Percentiles rank a stretch among this genome's conserved stretches.
Conservation (phyloP, 2,797 vertebrate species). For the Knipowitschia caucasica region DNA sequence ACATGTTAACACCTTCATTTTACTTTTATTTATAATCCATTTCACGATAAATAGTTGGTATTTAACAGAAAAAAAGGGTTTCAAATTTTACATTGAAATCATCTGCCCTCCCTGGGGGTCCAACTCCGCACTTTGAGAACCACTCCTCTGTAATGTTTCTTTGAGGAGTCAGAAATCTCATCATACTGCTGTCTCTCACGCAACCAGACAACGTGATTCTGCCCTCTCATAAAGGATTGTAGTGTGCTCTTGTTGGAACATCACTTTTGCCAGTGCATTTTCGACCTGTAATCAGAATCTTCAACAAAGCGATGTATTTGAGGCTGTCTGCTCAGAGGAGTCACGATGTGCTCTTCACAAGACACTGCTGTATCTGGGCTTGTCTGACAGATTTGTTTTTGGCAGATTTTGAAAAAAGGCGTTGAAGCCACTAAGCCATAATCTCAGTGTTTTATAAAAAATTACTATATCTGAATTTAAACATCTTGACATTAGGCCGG, state of each 20-base stretch:
- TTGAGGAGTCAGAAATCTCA: background rate
- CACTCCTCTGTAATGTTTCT: background rate
- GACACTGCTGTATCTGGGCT: background rate
- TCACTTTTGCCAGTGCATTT: background rate
- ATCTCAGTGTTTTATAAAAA: too few relatives aligned
- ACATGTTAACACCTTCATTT: too few relatives aligned
- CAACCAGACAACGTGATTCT: background rate
- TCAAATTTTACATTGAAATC: too few relatives aligned
- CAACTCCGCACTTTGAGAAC: background rate
- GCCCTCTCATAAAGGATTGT: background rate
- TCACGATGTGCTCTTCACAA: background rate
- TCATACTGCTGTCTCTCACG: background rate
- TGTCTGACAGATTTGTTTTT: too few relatives aligned
- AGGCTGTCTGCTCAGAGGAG: background rate
- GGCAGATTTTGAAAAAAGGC: too few relatives aligned
- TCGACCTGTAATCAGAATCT: constrained; percentile 21
- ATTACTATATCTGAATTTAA: too few relatives aligned
- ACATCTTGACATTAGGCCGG: too few relatives aligned
- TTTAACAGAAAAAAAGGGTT: too few relatives aligned
- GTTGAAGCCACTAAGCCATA: too few relatives aligned
- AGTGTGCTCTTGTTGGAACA: background rate
- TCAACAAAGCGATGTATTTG: background rate
- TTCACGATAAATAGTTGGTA: too few relatives aligned
- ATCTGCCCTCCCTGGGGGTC: too few relatives aligned
- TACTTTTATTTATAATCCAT: too few relatives aligned